phyloP scores from a whole-genome alignment of 2,113 vertebrate species.

The Alouatta palliata region DNA sequence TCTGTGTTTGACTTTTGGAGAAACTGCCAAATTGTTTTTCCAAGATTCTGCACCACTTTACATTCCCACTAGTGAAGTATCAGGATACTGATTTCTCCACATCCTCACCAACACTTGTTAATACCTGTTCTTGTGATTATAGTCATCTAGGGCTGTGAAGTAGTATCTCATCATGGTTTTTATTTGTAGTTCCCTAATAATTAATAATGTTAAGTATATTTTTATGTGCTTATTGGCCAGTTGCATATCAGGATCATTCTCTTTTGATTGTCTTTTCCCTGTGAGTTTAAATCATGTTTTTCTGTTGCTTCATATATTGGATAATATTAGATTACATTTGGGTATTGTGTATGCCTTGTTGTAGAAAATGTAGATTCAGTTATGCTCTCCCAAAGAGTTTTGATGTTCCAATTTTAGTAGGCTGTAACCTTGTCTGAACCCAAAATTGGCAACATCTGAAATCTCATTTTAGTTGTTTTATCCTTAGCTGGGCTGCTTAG shows the following conservation, averaged over 20 bases:
- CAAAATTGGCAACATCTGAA: neutral
- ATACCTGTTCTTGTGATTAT: neutral
- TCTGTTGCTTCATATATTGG: neutral
- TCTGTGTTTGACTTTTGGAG: neutral
- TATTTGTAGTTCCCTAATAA: neutral
- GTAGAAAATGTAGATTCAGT: neutral
- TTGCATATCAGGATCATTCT: neutral
- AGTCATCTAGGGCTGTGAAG: neutral
- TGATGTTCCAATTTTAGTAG: neutral
- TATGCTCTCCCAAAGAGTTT: neutral
- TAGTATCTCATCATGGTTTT: neutral
- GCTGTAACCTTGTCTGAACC: neutral
- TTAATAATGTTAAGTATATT: neutral
- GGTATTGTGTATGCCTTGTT: neutral
- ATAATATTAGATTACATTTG: neutral
- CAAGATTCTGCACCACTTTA: neutral
- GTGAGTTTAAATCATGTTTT: neutral
- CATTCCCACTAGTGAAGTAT: neutral
- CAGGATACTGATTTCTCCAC: neutral
- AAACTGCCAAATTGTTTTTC: neutral
- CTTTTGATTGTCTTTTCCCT: neutral
- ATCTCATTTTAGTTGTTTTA: neutral
- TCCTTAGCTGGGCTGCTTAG: neutral
- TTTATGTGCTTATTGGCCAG: neutral
- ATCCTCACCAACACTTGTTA: neutral